A percentile compares a stretch with the other conserved stretches of the same genome.
Conservation (phyloP, 2,113 vertebrate species). For the Paracanthobrama guichenoti region DNA sequence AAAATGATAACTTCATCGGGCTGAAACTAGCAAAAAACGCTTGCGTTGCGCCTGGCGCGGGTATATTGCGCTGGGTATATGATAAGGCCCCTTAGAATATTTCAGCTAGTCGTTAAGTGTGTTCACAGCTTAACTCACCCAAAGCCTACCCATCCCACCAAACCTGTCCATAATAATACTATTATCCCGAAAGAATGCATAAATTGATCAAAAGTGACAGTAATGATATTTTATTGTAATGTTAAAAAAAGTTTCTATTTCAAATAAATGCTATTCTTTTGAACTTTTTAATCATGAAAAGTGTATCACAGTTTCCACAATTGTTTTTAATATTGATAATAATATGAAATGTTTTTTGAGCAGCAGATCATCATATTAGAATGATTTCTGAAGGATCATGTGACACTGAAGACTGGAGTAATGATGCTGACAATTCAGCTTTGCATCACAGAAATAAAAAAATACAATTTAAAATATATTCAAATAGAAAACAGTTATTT, state of each 20-base stretch:
- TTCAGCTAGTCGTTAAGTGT: background rate
- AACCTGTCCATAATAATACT: background rate
- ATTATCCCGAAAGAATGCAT: background rate
- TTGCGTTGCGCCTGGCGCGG: too few species aligned
- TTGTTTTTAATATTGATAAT: too few species aligned
- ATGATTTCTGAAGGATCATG: too few species aligned
- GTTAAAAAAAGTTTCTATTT: background rate
- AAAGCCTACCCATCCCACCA: too few species aligned
- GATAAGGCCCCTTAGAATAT: background rate
- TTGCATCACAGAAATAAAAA: background rate
- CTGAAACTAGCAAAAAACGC: too few species aligned
- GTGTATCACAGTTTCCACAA: too few species aligned
- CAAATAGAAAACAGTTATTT: background rate
- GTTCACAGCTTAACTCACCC: background rate
- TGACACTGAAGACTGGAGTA: background rate
- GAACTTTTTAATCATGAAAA: too few species aligned
- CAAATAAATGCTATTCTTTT: background rate
- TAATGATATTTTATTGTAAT: background rate
- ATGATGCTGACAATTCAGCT: background rate
- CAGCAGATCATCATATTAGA: too few species aligned
- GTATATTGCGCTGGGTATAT: too few species aligned
- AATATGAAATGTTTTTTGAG: too few species aligned
- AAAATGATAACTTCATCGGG: too few species aligned
- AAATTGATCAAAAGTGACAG: background rate
- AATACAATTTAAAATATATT: background rate